Evolutionary conservation across 2,113 vertebrate species (phyloP).

Genomic region (Megaceryle maxima): DNA sequence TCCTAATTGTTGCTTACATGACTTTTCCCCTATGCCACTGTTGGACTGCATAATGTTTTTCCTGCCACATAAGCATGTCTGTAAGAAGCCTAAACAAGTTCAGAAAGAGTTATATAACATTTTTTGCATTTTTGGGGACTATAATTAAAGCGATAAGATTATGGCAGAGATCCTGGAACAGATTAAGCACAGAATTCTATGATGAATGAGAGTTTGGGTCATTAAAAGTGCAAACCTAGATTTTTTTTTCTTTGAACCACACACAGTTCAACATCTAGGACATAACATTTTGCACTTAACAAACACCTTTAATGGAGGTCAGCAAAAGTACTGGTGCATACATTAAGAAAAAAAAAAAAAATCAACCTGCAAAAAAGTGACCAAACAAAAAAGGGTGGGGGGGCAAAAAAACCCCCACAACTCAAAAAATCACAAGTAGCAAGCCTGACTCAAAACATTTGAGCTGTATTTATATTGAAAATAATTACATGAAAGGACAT

Average conservation of each 20-base stretch:
- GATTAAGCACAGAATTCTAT: constrained; percentile 77
- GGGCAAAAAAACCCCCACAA: not conserved
- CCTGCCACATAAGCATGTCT: constrained; percentile 72
- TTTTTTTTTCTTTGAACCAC: constrained; percentile 22
- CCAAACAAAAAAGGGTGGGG: no score
- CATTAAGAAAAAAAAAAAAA: not conserved
- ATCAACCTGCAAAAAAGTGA: not conserved
- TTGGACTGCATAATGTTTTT: constrained; percentile 57
- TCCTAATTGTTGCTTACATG: not conserved
- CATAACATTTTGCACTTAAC: not conserved
- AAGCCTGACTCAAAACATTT: not conserved
- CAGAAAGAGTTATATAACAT: constrained; percentile 82
- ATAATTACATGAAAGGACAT: not conserved
- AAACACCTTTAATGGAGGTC: not conserved
- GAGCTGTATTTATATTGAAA: not conserved
- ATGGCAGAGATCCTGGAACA: constrained; percentile 83
- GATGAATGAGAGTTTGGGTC: constrained; percentile 77
- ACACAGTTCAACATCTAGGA: constrained; percentile 27
- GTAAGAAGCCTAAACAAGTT: constrained; percentile 81
- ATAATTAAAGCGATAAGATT: constrained; percentile 88
- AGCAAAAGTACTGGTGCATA: not conserved
- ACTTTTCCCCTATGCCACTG: constrained; percentile 36
- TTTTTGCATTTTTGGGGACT: constrained; percentile 81
- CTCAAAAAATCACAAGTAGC: not conserved
- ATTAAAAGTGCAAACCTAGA: constrained; percentile 69